Evolutionary conservation across 1,140 invertebrate genomes (phyloP).

Genomic region (Hypothenemus hampei): DNA sequence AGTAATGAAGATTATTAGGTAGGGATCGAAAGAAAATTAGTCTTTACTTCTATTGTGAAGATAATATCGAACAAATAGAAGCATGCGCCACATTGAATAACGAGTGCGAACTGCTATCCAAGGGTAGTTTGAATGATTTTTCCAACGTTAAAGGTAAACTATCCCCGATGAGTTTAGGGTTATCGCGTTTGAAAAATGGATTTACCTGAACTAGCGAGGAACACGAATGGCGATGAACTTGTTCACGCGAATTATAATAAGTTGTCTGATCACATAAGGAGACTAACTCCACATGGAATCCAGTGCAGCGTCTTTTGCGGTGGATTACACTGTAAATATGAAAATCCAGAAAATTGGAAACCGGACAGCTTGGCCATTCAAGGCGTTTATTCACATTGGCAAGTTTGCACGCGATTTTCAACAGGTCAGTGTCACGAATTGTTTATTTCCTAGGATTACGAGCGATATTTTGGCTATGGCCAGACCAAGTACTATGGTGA

Average conservation of each 20-base stretch:
- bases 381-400: constrained; percentile 82
- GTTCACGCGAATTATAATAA: constrained; percentile 43
- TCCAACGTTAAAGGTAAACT: constrained; percentile 1
- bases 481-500: constrained; percentile 68
- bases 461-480: constrained; percentile 85
- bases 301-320: constrained; percentile 79
- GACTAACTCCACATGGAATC: constrained; percentile 57
- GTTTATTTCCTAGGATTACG: constrained; percentile 67
- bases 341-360: constrained; percentile 61
- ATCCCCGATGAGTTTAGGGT: too few relatives aligned
- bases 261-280: constrained; percentile 44
- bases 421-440: constrained; percentile 15
- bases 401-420: constrained; percentile 36
- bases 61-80: constrained; percentile 28
- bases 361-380: constrained; percentile 66
- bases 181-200: constrained; percentile 20
- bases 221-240: constrained; percentile 17
- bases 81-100: constrained; percentile 21
- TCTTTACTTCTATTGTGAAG: constrained; percentile 1
- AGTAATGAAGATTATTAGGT: too few relatives aligned
- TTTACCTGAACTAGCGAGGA: constrained; percentile 28
- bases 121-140: constrained; percentile 17
- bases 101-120: constrained; percentile 6
- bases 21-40: too few relatives aligned
- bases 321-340: constrained; percentile 76